Evolutionary conservation across 2,113 vertebrate genomes (phyloP), one percentile per base, ranked within the genome.

Genomic region (Hippocampus guttulatus): DNA sequence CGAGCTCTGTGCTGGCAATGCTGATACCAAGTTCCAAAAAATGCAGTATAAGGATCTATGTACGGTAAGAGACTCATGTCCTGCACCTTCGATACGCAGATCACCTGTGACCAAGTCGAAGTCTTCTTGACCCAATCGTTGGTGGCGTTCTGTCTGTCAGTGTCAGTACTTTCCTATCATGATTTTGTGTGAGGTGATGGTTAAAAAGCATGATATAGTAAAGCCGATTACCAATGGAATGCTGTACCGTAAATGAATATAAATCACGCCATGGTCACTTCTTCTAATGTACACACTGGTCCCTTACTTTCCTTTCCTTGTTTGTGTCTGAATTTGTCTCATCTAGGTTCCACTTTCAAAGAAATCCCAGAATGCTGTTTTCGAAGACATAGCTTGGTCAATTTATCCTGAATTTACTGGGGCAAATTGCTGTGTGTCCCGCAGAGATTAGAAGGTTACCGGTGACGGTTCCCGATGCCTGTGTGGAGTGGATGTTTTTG

Each of bases 1-100:
- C 84, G 97, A 99, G 81, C 91, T 99, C 25, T 99, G 97, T 52
- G 97, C 97, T 0, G 96, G 93, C 75, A 98, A 98, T 55, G 95
- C 96, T 1, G 97, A 99, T 74, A 99, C 97, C 70, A 98, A 98
- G 88, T 99, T 99, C 87, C 97, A 99, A 92, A 99, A 99, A 87
- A 94, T 99, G 80, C 97, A 97, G 64, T 99, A 99, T 81, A 98
- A 95, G 77, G 97, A 98, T 81, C 94, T 99, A 52, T 99, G 97
- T 86, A 98, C 93, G 74, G 97, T 99, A 92, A 75, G 92, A 84
- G 65, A 65, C 5, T 45, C 14, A 61, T 49, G 43, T 45, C 43
- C 41, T 11, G 8, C 41, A 8, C 41, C 41, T 11, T 18, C 5
- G 15, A 3, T 18, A 51, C 5, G 16, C 14, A 16, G 12, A 4